phyloP scores from a whole-genome alignment of 2,888 invertebrate species.

The Tetanocera ferruginea region DNA sequence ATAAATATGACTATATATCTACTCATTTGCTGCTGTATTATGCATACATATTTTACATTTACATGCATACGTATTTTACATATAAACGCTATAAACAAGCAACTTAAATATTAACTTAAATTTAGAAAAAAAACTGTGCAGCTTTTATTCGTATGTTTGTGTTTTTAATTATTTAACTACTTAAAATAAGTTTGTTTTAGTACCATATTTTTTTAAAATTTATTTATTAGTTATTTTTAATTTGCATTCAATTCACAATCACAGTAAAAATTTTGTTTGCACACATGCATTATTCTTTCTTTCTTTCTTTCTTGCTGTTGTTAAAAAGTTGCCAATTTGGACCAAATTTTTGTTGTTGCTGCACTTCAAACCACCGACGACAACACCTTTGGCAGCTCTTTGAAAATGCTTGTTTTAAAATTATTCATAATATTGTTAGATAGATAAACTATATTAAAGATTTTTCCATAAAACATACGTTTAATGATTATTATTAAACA shows the following conservation, averaged over 20 bases:
- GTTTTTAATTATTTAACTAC: slow-evolving; percentile 10
- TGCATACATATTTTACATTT: neutral
- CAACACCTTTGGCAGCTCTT: slow-evolving; percentile 38
- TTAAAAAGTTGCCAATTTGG: slow-evolving; percentile 19
- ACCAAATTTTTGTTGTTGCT: slow-evolving; percentile 19
- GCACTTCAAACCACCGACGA: slow-evolving; percentile 16
- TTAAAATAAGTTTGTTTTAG: slow-evolving; percentile 7
- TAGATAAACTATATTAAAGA: too few species aligned
- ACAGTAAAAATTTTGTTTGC: slow-evolving; percentile 55
- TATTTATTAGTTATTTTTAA: slow-evolving; percentile 35
- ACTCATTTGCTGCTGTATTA: slow-evolving; percentile 47
- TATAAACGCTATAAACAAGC: slow-evolving; percentile 11
- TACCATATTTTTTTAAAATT: slow-evolving; percentile 12
- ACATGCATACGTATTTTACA: neutral
- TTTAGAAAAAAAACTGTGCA: slow-evolving; percentile 20
- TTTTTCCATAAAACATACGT: slow-evolving; percentile 44
- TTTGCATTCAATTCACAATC: slow-evolving; percentile 58
- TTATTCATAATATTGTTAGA: neutral
- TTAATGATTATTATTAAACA: slow-evolving; percentile 41
- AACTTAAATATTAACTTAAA: slow-evolving; percentile 12
- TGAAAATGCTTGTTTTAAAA: slow-evolving; percentile 36
- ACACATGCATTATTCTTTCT: slow-evolving; percentile 38
- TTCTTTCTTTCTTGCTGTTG: slow-evolving; percentile 36
- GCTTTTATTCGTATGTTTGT: slow-evolving; percentile 26
- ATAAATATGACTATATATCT: slow-evolving; percentile 51